Evolutionary conservation across 1,140 invertebrate genomes (phyloP).

Genomic region (Drosophila kanapiae): DNA sequence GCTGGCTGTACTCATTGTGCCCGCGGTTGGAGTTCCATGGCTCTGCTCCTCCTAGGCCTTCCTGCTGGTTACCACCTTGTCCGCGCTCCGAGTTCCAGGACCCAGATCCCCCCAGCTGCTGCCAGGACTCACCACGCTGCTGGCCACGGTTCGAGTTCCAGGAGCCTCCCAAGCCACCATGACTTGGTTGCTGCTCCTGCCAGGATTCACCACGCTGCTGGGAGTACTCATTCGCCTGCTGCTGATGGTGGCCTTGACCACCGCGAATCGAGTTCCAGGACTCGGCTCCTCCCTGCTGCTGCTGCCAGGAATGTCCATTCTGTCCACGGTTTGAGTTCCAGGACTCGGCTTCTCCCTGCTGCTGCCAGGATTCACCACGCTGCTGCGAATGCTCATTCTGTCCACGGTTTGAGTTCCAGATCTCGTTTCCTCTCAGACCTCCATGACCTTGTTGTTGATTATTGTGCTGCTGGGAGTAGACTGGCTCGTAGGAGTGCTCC

Average conservation of each 20-base stretch:
- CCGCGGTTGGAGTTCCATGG: constrained; percentile 1
- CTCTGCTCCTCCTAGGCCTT: neutral
- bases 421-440: neutral
- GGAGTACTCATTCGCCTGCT: neutral
- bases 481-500: constrained; percentile 9
- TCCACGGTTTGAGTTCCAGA: neutral
- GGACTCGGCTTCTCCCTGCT: neutral
- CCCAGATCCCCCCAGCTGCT: neutral
- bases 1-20: neutral
- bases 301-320: neutral
- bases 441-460: neutral
- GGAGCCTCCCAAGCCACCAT: neutral
- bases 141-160: constrained; percentile 3
- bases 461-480: constrained; percentile 5
- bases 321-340: neutral
- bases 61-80: neutral
- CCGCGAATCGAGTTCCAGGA: neutral
- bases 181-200: neutral
- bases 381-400: neutral
- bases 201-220: neutral
- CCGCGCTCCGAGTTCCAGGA: constrained; percentile 1
- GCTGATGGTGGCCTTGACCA: neutral
- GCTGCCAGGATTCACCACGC: constrained; percentile 1
- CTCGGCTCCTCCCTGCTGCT: neutral
- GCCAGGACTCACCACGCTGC: constrained; percentile 7